Conservation (phyloP, 2,113 vertebrate species). For the Passer montanus region DNA sequence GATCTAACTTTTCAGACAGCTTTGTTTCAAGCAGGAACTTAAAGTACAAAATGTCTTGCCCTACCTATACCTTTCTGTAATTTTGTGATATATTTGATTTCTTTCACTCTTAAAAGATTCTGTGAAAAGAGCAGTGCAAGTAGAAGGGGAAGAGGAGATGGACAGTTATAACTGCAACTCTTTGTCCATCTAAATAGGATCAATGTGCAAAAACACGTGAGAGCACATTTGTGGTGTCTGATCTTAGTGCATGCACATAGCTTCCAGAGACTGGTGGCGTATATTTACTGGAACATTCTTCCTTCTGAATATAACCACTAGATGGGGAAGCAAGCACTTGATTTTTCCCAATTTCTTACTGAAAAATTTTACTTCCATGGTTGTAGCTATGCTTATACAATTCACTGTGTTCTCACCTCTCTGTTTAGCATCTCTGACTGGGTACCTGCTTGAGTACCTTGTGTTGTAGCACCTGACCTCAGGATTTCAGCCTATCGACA, state of each 20-base stretch:
- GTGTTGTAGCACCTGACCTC: background rate
- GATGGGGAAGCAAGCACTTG: background rate
- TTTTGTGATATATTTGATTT: background rate
- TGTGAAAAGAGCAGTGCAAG: background rate
- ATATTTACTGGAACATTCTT: background rate
- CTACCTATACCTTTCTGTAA: background rate
- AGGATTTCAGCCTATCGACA: background rate
- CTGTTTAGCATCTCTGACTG: background rate
- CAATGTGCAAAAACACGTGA: background rate
- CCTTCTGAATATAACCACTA: slow-evolving; percentile 8
- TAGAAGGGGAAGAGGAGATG: background rate
- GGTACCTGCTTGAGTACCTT: background rate
- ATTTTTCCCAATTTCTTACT: background rate
- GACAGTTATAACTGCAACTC: background rate
- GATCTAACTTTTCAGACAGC: background rate
- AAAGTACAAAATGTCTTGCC: background rate
- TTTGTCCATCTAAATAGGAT: background rate
- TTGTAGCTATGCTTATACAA: background rate
- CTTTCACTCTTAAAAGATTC: background rate
- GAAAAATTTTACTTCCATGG: background rate
- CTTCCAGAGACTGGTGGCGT: background rate
- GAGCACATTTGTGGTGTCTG: background rate
- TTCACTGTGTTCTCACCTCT: background rate
- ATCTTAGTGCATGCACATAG: background rate
- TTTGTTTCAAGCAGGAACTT: background rate